A percentile compares a stretch with the other conserved stretches of the same genome.
Conservation (phyloP, 2,888 invertebrate genomes). For the Anarsia innoxiella region DNA sequence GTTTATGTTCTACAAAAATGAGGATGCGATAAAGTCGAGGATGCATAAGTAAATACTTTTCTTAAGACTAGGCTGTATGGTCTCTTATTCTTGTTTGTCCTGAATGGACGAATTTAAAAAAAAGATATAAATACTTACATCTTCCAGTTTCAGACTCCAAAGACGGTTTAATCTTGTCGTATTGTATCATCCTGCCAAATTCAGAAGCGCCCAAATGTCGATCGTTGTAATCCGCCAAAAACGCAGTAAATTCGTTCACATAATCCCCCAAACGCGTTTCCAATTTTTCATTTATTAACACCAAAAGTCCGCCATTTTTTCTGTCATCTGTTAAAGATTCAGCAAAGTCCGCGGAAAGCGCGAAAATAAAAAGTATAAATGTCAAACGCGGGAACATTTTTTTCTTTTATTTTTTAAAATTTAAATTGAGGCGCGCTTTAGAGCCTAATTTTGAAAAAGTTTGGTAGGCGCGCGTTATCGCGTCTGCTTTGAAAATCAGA, state of each 20-base stretch:
- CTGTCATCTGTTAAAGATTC: too few species aligned
- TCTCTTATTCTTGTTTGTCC: too few species aligned
- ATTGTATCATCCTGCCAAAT: conserved; percentile 41
- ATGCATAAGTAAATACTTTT: too few species aligned
- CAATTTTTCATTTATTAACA: conserved; percentile 32
- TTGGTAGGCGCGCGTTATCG: too few species aligned
- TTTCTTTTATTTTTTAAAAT: not conserved
- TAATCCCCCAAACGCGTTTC: conserved; percentile 35
- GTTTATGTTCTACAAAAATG: too few species aligned
- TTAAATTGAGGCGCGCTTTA: too few species aligned
- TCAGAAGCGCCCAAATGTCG: conserved; percentile 39
- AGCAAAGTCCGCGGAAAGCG: not conserved
- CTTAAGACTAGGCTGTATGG: too few species aligned
- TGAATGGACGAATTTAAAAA: too few species aligned
- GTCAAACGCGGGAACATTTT: conserved; percentile 21
- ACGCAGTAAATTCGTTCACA: conserved; percentile 26
- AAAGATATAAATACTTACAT: conserved; percentile 38
- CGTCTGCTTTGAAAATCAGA: too few species aligned
- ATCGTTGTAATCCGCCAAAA: conserved; percentile 51
- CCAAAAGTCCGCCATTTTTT: conserved; percentile 15
- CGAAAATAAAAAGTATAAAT: too few species aligned
- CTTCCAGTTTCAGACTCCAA: conserved; percentile 19
- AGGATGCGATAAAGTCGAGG: too few species aligned
- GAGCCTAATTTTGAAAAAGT: too few species aligned
- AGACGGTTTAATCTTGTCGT: conserved; percentile 45